Conservation (phyloP, 2,797 vertebrate genomes). For the Girardinus metallicus region DNA sequence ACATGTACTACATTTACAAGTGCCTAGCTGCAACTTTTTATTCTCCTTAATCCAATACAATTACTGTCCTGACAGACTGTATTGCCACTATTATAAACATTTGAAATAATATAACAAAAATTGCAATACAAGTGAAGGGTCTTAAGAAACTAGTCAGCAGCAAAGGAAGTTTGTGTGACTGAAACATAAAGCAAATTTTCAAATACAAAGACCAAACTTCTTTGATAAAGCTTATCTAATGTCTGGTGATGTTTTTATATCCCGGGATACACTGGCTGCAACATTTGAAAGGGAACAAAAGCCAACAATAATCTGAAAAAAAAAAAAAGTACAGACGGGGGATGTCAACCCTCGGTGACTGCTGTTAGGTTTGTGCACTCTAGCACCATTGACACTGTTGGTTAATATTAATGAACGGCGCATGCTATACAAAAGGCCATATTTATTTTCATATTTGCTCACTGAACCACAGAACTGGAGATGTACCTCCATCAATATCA, state of each 20-base stretch:
- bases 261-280: conserved; percentile 32
- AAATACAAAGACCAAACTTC: conserved; percentile 18
- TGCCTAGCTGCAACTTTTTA: conserved; percentile 1
- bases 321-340: conserved; percentile 63
- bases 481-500: conserved; percentile 80
- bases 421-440: conserved; percentile 72
- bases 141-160: conserved; percentile 8
- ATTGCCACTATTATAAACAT: background rate
- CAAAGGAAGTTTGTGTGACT: conserved; percentile 28
- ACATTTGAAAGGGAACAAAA: conserved; percentile 36
- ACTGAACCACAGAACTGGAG: conserved; percentile 69
- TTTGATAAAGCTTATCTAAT: conserved; percentile 32
- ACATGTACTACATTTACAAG: background rate
- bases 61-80: background rate
- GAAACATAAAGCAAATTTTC: conserved; percentile 34
- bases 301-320: conserved; percentile 36
- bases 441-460: conserved; percentile 81
- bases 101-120: background rate
- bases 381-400: conserved; percentile 47
- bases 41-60: background rate
- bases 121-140: background rate
- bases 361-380: conserved; percentile 60
- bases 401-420: conserved; percentile 76
- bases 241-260: conserved; percentile 36
- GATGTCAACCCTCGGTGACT: conserved; percentile 65